Percentiles rank a stretch among this genome's conserved stretches.
Conservation (phyloP, 2,888 invertebrate species). For the Ceriagrion tenellum region DNA sequence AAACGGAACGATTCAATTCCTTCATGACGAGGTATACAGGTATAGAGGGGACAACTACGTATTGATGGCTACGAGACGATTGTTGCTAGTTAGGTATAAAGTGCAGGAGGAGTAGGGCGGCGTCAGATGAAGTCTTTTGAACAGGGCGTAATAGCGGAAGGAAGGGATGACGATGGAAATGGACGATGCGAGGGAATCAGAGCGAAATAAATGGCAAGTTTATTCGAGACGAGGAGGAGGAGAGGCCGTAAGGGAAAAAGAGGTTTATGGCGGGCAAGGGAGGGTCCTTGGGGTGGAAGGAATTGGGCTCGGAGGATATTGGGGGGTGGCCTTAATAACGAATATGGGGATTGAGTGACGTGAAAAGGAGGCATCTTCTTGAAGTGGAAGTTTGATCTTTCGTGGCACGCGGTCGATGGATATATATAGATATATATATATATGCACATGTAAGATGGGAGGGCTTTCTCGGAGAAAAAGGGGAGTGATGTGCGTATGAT, state of each 20-base stretch:
- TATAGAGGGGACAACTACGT: too few species aligned
- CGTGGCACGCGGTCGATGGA: conserved; percentile 27
- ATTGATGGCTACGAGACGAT: too few species aligned
- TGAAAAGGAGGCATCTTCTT: conserved; percentile 35
- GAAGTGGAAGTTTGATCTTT: conserved; percentile 40
- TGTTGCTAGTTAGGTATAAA: too few species aligned
- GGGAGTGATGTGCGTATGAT: neutral
- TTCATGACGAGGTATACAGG: too few species aligned
- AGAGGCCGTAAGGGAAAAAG: neutral
- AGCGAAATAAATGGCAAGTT: conserved; percentile 9
- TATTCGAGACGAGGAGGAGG: neutral
- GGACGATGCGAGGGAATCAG: neutral
- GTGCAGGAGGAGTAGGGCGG: too few species aligned
- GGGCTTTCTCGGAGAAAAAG: neutral
- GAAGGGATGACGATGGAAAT: neutral
- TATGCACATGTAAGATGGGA: neutral
- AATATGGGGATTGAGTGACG: conserved; percentile 14
- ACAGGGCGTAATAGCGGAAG: neutral
- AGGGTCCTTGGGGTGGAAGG: neutral
- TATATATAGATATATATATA: neutral
- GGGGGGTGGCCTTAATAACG: neutral
- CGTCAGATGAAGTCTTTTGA: neutral
- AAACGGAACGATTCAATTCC: too few species aligned
- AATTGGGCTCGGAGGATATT: neutral
- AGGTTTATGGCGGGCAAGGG: neutral